These are phyloP conservation scores for Helobdella robusta DNA, from an alignment of 2,888 invertebrate species.

Conservation along the genomic window DNA sequence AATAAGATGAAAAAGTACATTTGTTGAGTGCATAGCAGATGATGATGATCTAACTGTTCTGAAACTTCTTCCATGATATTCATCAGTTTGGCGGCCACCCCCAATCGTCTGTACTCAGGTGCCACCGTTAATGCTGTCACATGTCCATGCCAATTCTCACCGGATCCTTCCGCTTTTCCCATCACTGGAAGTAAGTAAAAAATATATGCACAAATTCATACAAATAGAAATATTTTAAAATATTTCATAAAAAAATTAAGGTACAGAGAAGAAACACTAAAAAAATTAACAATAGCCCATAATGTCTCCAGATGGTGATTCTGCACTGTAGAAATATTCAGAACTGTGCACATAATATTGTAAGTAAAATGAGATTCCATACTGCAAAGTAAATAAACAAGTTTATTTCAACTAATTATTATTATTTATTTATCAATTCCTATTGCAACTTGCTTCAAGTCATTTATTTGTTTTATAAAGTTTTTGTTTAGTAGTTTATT, in stretches of 20 bases:
- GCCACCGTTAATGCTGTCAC: slow-evolving; percentile 95
- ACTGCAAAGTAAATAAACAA: slow-evolving; percentile 39
- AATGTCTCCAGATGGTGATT: slow-evolving; percentile 86
- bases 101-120: slow-evolving; percentile 80
- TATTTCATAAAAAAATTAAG: neutral
- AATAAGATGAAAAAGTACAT: too few species aligned
- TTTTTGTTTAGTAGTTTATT: too few species aligned
- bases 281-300: slow-evolving; percentile 89
- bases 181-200: slow-evolving; percentile 62
- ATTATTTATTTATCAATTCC: neutral
- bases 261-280: neutral
- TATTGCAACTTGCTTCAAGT: neutral
- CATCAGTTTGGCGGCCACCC: slow-evolving; percentile 86
- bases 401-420: neutral
- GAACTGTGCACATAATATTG: slow-evolving; percentile 97
- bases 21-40: neutral
- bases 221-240: neutral
- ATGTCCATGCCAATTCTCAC: slow-evolving; percentile 97
- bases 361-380: slow-evolving; percentile 69
- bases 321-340: slow-evolving; percentile 93
- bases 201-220: neutral
- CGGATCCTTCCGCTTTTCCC: slow-evolving; percentile 94
- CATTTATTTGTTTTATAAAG: neutral
- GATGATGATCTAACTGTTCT: slow-evolving; percentile 58
- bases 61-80: slow-evolving; percentile 86